These are phyloP conservation scores for Vulpes ferrilata DNA, from an alignment of 2,113 vertebrate genomes.

Conservation along the genomic window DNA sequence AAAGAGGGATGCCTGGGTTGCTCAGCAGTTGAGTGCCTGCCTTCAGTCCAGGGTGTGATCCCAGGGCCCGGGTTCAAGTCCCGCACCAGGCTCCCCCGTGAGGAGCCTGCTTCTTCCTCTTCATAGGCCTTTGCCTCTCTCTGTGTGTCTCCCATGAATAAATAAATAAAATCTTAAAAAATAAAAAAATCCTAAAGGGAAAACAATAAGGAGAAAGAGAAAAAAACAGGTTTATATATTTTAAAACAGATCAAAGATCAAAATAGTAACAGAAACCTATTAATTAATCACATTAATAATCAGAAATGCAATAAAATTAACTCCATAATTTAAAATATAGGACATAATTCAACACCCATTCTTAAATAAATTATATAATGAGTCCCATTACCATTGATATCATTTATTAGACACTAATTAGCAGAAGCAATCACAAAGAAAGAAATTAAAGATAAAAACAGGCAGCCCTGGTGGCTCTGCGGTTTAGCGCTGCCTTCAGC, in stretches of 20 bases:
- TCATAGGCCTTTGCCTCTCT: no score
- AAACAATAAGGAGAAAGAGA: background rate
- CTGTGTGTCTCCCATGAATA: no score
- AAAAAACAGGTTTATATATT: background rate
- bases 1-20: background rate
- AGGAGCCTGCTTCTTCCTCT: no score
- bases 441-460: slow-evolving; percentile 29
- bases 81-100: no score
- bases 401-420: background rate
- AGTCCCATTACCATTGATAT: background rate
- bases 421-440: background rate
- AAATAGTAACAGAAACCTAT: background rate
- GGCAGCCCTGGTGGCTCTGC: no score
- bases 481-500: no score
- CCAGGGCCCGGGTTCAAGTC: no score
- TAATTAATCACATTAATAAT: slow-evolving; percentile 8
- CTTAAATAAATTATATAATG: slow-evolving; percentile 23
- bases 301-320: slow-evolving; percentile 40
- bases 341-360: background rate
- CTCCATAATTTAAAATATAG: background rate
- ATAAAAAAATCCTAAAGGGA: background rate
- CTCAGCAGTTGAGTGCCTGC: no score
- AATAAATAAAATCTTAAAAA: no score
- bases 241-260: background rate
- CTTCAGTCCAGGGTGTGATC: no score